These are phyloP conservation scores for Hucho hucho DNA, from an alignment of 2,113 vertebrate genomes.

Conservation along the genomic window DNA sequence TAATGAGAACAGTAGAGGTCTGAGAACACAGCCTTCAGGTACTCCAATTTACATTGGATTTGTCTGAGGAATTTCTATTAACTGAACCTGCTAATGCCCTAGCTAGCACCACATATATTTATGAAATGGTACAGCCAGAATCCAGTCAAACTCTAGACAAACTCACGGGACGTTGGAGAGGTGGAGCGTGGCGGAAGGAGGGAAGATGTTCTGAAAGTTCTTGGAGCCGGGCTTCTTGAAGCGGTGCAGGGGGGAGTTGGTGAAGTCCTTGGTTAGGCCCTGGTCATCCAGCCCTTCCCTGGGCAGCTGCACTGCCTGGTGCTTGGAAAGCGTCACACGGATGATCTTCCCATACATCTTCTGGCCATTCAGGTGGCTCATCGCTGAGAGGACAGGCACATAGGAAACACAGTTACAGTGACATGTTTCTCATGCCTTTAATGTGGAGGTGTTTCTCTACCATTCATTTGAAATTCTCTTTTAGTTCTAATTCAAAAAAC, in stretches of 20 bases:
- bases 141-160: background rate
- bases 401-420: too few species aligned
- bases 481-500: too few species aligned
- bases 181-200: conserved; percentile 95
- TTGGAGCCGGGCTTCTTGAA: conserved; percentile 98
- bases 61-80: background rate
- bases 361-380: conserved; percentile 98
- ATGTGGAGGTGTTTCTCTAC: too few species aligned
- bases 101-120: background rate
- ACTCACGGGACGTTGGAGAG: conserved; percentile 97
- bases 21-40: too few species aligned
- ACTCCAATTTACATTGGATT: background rate
- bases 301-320: conserved; percentile 95
- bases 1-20: too few species aligned
- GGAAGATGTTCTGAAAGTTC: conserved; percentile 99
- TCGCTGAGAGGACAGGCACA: conserved; percentile 72
- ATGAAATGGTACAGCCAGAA: background rate
- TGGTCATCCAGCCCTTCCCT: conserved; percentile 97
- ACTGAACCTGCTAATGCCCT: too few species aligned
- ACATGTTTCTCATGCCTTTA: too few species aligned
- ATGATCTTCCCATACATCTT: conserved; percentile 99
- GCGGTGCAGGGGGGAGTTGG: conserved; percentile 94
- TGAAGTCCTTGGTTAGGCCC: conserved; percentile 96
- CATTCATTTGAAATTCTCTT: too few species aligned
- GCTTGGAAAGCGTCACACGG: conserved; percentile 95